These are phyloP conservation scores for Synanthedon andrenaeformis DNA, from an alignment of 2,888 invertebrate genomes.

Conservation along the genomic window DNA sequence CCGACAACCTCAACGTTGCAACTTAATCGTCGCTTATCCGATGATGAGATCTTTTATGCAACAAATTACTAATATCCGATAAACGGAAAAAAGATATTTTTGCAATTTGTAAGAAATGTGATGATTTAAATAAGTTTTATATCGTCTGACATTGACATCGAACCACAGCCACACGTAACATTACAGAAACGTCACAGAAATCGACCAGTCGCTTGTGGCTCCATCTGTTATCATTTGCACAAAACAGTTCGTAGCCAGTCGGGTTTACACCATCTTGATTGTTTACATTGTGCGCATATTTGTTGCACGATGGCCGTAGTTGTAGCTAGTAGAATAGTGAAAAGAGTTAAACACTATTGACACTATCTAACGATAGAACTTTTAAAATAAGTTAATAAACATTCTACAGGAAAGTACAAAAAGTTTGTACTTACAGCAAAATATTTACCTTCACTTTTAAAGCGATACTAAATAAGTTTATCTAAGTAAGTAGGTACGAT, in stretches of 20 bases:
- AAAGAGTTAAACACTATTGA: too few species aligned
- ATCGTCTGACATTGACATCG: constrained; percentile 42
- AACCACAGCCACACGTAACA: constrained; percentile 29
- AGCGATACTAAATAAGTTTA: too few species aligned
- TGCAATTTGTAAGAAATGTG: too few species aligned
- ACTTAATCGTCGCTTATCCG: constrained; percentile 42
- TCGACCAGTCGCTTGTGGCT: constrained; percentile 39
- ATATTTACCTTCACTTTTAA: too few species aligned
- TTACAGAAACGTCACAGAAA: constrained; percentile 42
- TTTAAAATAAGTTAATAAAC: too few species aligned
- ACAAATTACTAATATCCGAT: constrained; percentile 15
- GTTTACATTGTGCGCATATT: not conserved
- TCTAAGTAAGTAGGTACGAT: too few species aligned
- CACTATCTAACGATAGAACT: too few species aligned
- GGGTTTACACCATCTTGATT: too few species aligned
- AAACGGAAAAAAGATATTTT: constrained; percentile 12
- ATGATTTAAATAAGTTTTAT: too few species aligned
- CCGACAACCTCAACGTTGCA: constrained; percentile 45
- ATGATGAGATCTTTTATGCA: constrained; percentile 25
- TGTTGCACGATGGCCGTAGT: not conserved
- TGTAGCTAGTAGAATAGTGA: not conserved
- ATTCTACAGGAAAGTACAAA: too few species aligned
- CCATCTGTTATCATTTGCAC: constrained; percentile 49
- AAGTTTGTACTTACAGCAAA: too few species aligned
- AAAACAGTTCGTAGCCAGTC: constrained; percentile 12